Base-by-base conservation (phyloP, 1,140 invertebrate species). In the Euura saliciscinereae region DNA sequence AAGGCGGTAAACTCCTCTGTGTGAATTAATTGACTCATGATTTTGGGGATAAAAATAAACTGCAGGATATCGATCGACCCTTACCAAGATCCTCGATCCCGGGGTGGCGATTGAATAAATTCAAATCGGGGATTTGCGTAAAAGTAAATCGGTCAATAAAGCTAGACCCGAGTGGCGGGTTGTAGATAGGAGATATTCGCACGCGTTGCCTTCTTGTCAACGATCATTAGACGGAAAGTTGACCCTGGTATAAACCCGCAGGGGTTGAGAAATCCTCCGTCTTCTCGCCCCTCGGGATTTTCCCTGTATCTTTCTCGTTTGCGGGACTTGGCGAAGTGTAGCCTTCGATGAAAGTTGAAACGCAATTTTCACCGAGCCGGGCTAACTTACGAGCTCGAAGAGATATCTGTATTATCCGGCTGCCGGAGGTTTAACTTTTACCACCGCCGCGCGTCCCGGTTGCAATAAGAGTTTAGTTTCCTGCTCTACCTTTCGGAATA, bases 291-390 rank as follows among this genome's bases (percentile, higher is more conserved):
- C 51, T 59, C 51, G 51, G 51, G 51, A 11, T 28, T 28, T 28
- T 28, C 28, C 28, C 28, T 28, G 28, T 28, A 28, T 59, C 51
- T n/a, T 11, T 59, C 51, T 8, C 51, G 51, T 59, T 6, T 59
- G 51, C 51, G 51, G 51, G 10, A 59, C 8, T n/a, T n/a, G 51
- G 51, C 51, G 13, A 59, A 59, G 51, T 59, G 51, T 59, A 59
- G 51, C 51, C 4, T 59, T n/a, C 51, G 51, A 59, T 59, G 51
- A 59, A 78, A 79, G 71, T 79, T 79, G 75, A 71, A 78, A 78
- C 75, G 75, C 77, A 78, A 75, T 79, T 78, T 78, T 78, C 74
- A 67, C 77, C 73, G 43, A 67, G 66, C 28, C 6, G 51, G 28
- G 8, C 28, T 67, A 67, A 67, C 66, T 67, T 67, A 67, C 72